Percentiles rank a stretch among this genome's conserved stretches.
Evolutionary conservation across 1,140 invertebrate species (phyloP).

Genomic region (Portunus trituberculatus): DNA sequence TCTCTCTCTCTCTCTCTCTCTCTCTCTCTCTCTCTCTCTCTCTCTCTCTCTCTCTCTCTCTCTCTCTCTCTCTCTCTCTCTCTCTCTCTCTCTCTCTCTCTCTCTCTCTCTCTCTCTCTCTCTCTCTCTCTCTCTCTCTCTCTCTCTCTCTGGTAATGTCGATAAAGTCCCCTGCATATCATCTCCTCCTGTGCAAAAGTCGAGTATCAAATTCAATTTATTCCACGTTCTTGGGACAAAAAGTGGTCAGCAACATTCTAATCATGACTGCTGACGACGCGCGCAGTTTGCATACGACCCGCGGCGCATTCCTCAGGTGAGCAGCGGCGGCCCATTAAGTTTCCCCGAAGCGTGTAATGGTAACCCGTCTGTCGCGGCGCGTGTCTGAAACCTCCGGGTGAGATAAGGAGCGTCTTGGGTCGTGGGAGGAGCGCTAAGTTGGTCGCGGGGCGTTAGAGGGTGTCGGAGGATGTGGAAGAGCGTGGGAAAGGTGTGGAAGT

Average conservation of each 20-base stretch:
- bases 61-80: slow-evolving; percentile 20
- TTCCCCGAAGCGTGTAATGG: neutral
- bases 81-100: slow-evolving; percentile 20
- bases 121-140: slow-evolving; percentile 20
- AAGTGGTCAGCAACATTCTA: neutral
- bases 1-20: slow-evolving; percentile 20
- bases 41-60: slow-evolving; percentile 4
- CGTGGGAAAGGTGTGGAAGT: no score
- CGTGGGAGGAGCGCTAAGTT: no score
- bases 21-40: slow-evolving; percentile 17
- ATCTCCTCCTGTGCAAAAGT: neutral
- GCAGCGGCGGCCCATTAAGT: neutral
- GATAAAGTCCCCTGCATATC: neutral
- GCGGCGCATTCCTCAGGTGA: neutral
- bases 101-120: slow-evolving; percentile 20
- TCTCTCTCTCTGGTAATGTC: neutral
- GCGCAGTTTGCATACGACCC: neutral
- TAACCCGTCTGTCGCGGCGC: neutral
- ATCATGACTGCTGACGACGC: neutral
- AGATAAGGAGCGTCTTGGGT: no score
- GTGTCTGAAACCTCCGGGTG: neutral
- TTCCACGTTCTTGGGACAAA: neutral
- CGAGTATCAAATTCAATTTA: slow-evolving; percentile 15
- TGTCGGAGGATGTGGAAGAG: no score
- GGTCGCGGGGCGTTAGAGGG: no score